Evolutionary conservation across 2,888 invertebrate genomes (phyloP).

Genomic region (Phoenoteleia sp.): DNA sequence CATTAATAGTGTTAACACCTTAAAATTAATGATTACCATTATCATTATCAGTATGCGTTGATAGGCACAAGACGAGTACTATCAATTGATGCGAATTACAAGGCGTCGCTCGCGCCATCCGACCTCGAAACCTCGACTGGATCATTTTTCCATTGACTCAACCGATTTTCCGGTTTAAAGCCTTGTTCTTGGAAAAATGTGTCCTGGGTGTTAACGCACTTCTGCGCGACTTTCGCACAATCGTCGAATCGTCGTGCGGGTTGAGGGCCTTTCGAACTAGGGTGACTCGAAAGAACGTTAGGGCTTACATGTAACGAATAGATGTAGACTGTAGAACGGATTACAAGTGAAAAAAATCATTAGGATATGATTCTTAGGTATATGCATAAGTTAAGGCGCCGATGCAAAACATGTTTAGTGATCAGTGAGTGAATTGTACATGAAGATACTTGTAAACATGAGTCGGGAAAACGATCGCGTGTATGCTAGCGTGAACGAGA

Average conservation of each 20-base stretch:
- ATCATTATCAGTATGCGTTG: slow-evolving; percentile 68
- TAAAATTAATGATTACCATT: slow-evolving; percentile 64
- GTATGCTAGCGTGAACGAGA: slow-evolving; percentile 46
- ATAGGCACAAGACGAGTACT: slow-evolving; percentile 69
- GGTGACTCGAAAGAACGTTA: slow-evolving; percentile 43
- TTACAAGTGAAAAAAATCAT: slow-evolving; percentile 53
- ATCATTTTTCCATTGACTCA: neutral
- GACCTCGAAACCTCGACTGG: slow-evolving; percentile 4
- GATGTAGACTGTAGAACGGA: slow-evolving; percentile 60
- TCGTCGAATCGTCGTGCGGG: too few species aligned
- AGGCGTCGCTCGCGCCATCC: slow-evolving; percentile 49
- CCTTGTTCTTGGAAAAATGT: neutral
- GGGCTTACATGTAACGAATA: slow-evolving; percentile 68
- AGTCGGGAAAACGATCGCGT: slow-evolving; percentile 25
- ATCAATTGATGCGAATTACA: slow-evolving; percentile 52
- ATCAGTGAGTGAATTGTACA: slow-evolving; percentile 53
- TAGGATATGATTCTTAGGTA: slow-evolving; percentile 64
- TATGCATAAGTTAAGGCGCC: slow-evolving; percentile 67
- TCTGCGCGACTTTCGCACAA: too few species aligned
- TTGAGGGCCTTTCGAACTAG: neutral
- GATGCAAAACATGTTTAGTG: slow-evolving; percentile 57
- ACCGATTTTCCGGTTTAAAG: neutral
- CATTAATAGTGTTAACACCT: slow-evolving; percentile 61
- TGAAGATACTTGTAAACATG: slow-evolving; percentile 42
- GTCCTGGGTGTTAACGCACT: too few species aligned